phyloP scores from a whole-genome alignment of 2,888 invertebrate genomes.

The Drosophila dives region DNA sequence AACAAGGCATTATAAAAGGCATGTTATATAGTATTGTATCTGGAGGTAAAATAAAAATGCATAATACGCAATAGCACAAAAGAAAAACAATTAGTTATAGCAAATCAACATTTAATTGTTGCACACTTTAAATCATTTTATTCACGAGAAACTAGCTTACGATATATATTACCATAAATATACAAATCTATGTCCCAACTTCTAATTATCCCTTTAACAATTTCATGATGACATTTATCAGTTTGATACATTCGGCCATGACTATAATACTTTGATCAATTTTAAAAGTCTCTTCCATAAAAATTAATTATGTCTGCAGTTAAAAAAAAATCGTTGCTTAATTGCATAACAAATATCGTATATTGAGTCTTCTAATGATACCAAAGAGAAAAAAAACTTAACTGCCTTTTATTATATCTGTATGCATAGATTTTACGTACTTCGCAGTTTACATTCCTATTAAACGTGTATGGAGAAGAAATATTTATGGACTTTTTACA shows the following conservation, averaged over 20 bases:
- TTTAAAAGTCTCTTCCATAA: background rate
- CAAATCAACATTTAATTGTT: background rate
- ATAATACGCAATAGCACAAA: background rate
- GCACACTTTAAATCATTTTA: background rate
- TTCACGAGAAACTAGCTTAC: background rate
- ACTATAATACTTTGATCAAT: background rate
- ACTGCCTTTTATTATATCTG: background rate
- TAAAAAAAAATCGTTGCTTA: background rate
- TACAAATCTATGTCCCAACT: background rate
- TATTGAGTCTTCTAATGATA: background rate
- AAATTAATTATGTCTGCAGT: background rate
- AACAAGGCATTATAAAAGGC: background rate
- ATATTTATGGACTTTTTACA: conserved; percentile 13
- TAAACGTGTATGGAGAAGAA: background rate
- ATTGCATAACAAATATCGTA: background rate
- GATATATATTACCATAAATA: background rate
- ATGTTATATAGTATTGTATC: background rate
- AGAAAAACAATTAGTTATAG: background rate
- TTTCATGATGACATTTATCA: background rate
- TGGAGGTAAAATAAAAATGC: background rate
- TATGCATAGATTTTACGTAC: background rate
- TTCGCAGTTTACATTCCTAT: background rate
- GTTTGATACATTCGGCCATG: background rate
- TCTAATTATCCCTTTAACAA: background rate
- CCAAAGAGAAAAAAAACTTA: background rate